Evolutionary conservation across 2,113 vertebrate species (phyloP), one percentile per base, ranked within the genome.

Genomic region (Sminthopsis crassicaudata): DNA sequence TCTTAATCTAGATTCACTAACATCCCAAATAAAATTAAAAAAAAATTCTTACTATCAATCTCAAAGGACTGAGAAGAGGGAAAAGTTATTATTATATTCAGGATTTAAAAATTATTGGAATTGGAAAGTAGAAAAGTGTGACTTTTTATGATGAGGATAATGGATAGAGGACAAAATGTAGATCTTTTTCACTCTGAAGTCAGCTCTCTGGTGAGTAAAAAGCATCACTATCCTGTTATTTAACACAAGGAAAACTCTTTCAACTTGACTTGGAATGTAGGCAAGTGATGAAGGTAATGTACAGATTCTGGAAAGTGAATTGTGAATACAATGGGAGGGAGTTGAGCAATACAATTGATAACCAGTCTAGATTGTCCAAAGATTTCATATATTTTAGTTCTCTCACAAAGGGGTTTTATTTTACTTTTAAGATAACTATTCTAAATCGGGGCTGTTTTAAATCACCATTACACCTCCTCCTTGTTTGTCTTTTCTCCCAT

Each of bases 371-470:
- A 90, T 95, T 60, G 95, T 96, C 90, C 92, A 90, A 95, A 50
- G 55, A 91, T 94, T 95, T 92, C 53, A 46, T 92, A 55, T 97
- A 92, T 54, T 92, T 2, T 95, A 23, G 53, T 52, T 91, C 97
- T 95, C 93, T 94, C 57, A 57, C 93, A 92, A 92, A 96, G 53
- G 50, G 25, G 16, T 93, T 96, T 93, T 89, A 46, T 67, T 96
- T 89, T 54, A 84, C 51, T 60, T 52, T 27, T 48, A 46, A 26
- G 91, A 90, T 60, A 94, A 48, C 51, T 91, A 48, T 91, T 90
- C 88, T 92, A 94, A 90, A 96, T 54, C 42, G 94, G 76, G 27
- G 51, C 90, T 92, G 93, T 91, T 55, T 91, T 94, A 50, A 48
- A 57, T 48, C 94, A 14, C 88, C 24, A 94, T 90, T 91, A 84